These are phyloP conservation scores for Allobates femoralis DNA, from an alignment of 2,797 vertebrate genomes.

Conservation along the genomic window DNA sequence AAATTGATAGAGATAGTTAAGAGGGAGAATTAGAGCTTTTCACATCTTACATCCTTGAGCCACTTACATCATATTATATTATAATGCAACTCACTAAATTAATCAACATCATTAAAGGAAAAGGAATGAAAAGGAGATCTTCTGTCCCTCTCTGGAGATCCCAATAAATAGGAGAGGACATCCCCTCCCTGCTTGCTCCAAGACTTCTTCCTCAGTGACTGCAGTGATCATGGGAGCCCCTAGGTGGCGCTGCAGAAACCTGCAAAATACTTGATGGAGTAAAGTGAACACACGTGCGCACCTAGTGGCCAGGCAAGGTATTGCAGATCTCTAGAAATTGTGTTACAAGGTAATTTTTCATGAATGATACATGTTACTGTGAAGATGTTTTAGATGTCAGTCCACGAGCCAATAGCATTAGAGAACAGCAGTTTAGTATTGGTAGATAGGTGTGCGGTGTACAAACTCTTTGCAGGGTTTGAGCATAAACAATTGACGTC, in stretches of 20 bases:
- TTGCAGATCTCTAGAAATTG: neutral
- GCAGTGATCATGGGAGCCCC: neutral
- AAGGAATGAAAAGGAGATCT: neutral
- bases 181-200: too few species aligned
- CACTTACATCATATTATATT: constrained; percentile 17
- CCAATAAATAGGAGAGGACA: too few species aligned
- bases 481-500: too few species aligned
- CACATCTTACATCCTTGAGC: neutral
- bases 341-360: neutral
- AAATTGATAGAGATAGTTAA: constrained; percentile 21
- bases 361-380: neutral
- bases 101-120: neutral
- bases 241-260: neutral
- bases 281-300: neutral
- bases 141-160: neutral
- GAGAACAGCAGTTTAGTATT: too few species aligned
- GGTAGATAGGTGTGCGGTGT: too few species aligned
- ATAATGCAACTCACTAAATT: neutral
- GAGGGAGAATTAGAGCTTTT: constrained; percentile 13
- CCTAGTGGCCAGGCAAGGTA: neutral
- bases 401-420: too few species aligned
- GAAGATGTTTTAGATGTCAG: too few species aligned
- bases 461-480: too few species aligned
- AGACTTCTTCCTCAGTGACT: neutral
- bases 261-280: neutral